Conservation (phyloP, 2,113 vertebrate genomes). For the Clarias magur region DNA sequence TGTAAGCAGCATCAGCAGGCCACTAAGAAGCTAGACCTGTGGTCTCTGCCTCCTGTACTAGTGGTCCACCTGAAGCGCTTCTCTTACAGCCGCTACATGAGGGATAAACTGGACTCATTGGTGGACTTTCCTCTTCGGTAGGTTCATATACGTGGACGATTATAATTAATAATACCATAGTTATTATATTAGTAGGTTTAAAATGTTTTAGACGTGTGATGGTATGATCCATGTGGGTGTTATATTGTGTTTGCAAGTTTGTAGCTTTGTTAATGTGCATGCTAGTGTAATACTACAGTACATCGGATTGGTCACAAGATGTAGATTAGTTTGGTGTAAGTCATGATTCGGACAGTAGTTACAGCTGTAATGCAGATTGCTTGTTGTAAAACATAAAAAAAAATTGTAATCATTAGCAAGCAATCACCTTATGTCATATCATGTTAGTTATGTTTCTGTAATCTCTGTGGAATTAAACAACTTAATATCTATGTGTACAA, state of each 20-base stretch:
- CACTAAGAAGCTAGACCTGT: constrained; percentile 96
- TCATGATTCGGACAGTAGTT: background rate
- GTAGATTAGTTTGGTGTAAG: background rate
- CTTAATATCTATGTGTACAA: background rate
- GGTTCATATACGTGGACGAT: background rate
- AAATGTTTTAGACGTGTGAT: background rate
- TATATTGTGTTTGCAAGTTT: background rate
- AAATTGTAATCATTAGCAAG: background rate
- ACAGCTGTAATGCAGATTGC: background rate
- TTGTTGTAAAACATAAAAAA: background rate
- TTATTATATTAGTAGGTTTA: background rate
- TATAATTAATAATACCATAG: background rate
- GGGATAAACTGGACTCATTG: constrained; percentile 96
- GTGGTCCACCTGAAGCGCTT: constrained; percentile 98
- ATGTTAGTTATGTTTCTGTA: background rate
- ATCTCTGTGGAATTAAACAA: background rate
- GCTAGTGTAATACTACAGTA: background rate
- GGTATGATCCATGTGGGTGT: background rate
- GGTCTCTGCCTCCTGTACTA: constrained; percentile 93
- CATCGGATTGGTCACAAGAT: background rate
- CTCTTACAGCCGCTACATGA: constrained; percentile 98
- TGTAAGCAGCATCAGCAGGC: constrained; percentile 99
- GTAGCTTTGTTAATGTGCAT: background rate
- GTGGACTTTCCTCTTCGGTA: constrained; percentile 92
- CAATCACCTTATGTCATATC: background rate